These are phyloP conservation scores for Ruditapes philippinarum DNA, from an alignment of 1,140 invertebrate genomes.

Conservation along the genomic window DNA sequence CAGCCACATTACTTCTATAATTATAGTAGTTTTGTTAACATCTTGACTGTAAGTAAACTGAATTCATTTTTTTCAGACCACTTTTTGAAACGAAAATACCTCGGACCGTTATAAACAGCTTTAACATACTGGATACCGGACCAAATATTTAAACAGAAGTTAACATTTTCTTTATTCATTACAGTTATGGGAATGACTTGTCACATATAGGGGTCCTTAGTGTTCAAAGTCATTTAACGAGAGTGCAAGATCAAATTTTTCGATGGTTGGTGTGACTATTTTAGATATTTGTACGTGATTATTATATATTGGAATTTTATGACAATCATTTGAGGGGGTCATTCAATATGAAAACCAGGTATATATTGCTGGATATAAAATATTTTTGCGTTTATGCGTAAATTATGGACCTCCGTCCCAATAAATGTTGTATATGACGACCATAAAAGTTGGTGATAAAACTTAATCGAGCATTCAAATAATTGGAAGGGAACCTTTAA, in stretches of 20 bases:
- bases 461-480: slow-evolving; percentile 67
- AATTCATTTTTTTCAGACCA: too few relatives aligned
- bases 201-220: not conserved
- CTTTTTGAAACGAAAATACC: too few relatives aligned
- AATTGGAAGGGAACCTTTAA: slow-evolving; percentile 56
- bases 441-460: slow-evolving; percentile 59
- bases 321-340: not conserved
- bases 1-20: too few relatives aligned
- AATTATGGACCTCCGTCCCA: slow-evolving; percentile 58
- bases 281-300: slow-evolving; percentile 56
- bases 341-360: slow-evolving; percentile 53
- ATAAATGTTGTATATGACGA: slow-evolving; percentile 48
- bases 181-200: not conserved
- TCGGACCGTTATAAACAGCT: too few relatives aligned
- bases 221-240: not conserved
- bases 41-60: too few relatives aligned
- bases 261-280: not conserved
- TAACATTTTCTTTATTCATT: too few relatives aligned
- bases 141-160: too few relatives aligned
- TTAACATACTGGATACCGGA: too few relatives aligned
- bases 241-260: slow-evolving; percentile 28
- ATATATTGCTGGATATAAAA: slow-evolving; percentile 59
- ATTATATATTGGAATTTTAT: slow-evolving; percentile 64
- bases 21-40: too few relatives aligned
- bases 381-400: slow-evolving; percentile 66